phyloP scores from a whole-genome alignment of 1,140 invertebrate genomes.

The Drosophila ogumai region DNA sequence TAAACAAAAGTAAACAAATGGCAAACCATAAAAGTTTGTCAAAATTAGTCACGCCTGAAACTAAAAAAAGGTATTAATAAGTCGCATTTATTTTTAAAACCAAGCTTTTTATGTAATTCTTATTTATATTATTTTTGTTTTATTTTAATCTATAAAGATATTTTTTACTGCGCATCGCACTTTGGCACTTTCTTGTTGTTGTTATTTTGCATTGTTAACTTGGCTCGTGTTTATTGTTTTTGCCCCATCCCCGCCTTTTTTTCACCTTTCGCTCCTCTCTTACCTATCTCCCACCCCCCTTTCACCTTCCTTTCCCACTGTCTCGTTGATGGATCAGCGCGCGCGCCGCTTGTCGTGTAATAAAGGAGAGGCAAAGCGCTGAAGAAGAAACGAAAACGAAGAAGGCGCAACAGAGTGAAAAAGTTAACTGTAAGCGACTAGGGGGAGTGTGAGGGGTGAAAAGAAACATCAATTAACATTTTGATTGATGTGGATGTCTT shows the following conservation, averaged over 20 bases:
- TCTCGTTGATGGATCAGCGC: slow-evolving; percentile 72
- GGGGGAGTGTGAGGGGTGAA: slow-evolving; percentile 15
- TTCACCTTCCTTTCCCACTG: slow-evolving; percentile 14
- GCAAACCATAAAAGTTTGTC: too few species aligned
- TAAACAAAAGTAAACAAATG: too few species aligned
- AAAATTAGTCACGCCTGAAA: background rate
- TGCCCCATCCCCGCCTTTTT: background rate
- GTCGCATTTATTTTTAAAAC: background rate
- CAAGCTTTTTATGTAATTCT: slow-evolving; percentile 2
- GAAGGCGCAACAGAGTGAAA: slow-evolving; percentile 51
- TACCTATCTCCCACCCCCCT: background rate
- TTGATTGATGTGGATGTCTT: slow-evolving; percentile 70
- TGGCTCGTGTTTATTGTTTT: slow-evolving; percentile 61
- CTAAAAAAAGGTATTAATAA: background rate
- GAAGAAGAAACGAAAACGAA: slow-evolving; percentile 11
- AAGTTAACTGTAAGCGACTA: slow-evolving; percentile 32
- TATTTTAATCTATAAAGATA: slow-evolving; percentile 54
- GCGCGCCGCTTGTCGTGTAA: slow-evolving; percentile 75
- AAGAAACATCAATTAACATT: slow-evolving; percentile 76
- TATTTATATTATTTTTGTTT: slow-evolving; percentile 4
- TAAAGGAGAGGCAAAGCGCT: slow-evolving; percentile 35
- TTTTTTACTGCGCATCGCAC: slow-evolving; percentile 56
- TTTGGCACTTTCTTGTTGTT: slow-evolving; percentile 32
- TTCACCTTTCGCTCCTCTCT: background rate
- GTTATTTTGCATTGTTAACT: slow-evolving; percentile 43